These are phyloP conservation scores for roundworm (Caenorhabditis elegans) DNA, from an alignment of 1,140 invertebrate species.

Conservation along the genomic window DNA sequence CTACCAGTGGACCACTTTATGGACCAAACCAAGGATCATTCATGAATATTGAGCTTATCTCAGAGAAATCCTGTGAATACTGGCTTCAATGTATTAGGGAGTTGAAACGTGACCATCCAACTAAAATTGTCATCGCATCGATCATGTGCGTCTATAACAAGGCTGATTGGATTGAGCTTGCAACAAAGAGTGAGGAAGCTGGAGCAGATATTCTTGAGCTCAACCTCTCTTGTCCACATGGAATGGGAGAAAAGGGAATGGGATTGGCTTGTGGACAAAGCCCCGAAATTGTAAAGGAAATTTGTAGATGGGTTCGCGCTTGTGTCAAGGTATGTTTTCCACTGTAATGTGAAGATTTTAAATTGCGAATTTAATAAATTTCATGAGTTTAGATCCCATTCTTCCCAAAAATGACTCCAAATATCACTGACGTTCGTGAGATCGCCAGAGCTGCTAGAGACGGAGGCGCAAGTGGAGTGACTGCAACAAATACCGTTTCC, in stretches of 20 bases:
- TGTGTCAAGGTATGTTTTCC: conserved; percentile 65
- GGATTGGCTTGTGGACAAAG: conserved; percentile 95
- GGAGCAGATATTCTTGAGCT: conserved; percentile 92
- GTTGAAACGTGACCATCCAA: conserved; percentile 86
- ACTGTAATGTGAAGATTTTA: not conserved
- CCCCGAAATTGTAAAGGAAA: conserved; percentile 81
- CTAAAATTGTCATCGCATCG: conserved; percentile 88
- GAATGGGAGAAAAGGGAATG: conserved; percentile 92
- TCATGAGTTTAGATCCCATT: conserved; percentile 87
- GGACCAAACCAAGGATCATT: conserved; percentile 92
- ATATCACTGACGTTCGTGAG: conserved; percentile 86
- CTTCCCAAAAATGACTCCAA: conserved; percentile 95
- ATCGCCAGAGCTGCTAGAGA: conserved; percentile 87
- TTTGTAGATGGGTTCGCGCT: conserved; percentile 81
- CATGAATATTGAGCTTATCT: conserved; percentile 95
- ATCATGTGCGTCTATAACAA: conserved; percentile 89
- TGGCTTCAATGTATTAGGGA: conserved; percentile 87
- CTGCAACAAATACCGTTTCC: conserved; percentile 92
- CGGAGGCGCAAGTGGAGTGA: conserved; percentile 88
- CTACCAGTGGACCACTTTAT: conserved; percentile 84
- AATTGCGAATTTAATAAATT: not conserved
- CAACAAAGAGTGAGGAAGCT: conserved; percentile 75
- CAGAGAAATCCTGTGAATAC: conserved; percentile 89
- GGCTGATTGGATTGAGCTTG: conserved; percentile 82
- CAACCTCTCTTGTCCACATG: conserved; percentile 95